Conservation (phyloP, 2,113 vertebrate genomes). For the Synchiropus splendidus region DNA sequence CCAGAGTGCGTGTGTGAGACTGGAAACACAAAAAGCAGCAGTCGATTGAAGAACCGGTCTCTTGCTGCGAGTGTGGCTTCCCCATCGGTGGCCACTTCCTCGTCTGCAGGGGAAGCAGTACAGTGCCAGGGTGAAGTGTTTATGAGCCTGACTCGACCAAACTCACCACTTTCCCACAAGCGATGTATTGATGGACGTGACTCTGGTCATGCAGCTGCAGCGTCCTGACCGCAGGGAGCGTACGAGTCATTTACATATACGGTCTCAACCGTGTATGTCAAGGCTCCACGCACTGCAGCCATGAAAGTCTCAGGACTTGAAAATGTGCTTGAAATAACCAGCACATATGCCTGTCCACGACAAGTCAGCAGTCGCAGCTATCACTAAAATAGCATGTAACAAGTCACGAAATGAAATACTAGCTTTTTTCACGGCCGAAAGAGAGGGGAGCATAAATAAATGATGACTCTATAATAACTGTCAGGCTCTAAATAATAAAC, state of each 20-base stretch:
- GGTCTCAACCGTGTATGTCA: neutral
- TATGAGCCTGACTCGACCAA: slow-evolving; percentile 60
- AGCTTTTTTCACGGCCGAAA: too few relatives aligned
- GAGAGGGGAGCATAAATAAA: too few relatives aligned
- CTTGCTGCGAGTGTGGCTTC: slow-evolving; percentile 57
- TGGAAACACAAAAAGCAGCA: slow-evolving; percentile 34
- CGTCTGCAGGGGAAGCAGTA: slow-evolving; percentile 67
- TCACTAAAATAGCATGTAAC: too few relatives aligned
- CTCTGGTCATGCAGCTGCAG: slow-evolving; percentile 53
- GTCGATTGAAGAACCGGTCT: slow-evolving; percentile 39
- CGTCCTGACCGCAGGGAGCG: slow-evolving; percentile 56
- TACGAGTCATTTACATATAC: slow-evolving; percentile 18
- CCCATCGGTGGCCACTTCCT: slow-evolving; percentile 60
- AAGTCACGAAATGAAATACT: too few relatives aligned
- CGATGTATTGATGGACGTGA: slow-evolving; percentile 58
- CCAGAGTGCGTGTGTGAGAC: slow-evolving; percentile 39
- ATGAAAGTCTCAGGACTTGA: neutral
- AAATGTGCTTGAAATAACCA: too few relatives aligned
- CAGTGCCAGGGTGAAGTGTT: slow-evolving; percentile 64
- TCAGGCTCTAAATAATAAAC: too few relatives aligned
- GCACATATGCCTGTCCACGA: too few relatives aligned
- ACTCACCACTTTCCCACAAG: slow-evolving; percentile 68
- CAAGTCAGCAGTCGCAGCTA: too few relatives aligned
- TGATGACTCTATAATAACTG: too few relatives aligned
- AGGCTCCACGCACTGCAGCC: too few relatives aligned